A percentile compares a stretch with the other conserved stretches of the same genome.
These are phyloP conservation scores for Tuberolachnus salignus DNA, from an alignment of 2,888 invertebrate genomes.

Conservation along the genomic window DNA sequence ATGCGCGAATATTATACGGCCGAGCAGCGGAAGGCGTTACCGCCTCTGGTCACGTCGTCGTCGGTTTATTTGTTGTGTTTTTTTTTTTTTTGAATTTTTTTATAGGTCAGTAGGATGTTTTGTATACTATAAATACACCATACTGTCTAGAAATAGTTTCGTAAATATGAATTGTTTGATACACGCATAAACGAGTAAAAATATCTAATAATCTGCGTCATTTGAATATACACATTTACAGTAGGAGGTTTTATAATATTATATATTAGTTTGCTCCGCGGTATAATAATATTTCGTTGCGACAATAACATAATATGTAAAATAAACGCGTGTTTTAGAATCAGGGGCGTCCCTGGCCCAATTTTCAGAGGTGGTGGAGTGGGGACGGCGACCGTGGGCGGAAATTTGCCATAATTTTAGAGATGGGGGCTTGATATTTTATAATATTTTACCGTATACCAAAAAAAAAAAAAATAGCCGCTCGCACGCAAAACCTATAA, in stretches of 20 bases:
- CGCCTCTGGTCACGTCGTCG: constrained; percentile 27
- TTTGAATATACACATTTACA: background rate
- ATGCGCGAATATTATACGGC: constrained; percentile 13
- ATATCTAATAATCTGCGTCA: background rate
- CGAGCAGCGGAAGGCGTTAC: constrained; percentile 38
- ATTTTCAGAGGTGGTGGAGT: no score
- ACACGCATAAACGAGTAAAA: background rate
- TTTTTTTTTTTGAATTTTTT: constrained; percentile 23
- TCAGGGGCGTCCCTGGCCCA: no score
- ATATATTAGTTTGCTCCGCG: background rate
- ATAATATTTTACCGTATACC: no score
- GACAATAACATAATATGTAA: no score
- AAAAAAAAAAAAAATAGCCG: no score
- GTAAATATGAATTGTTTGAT: constrained; percentile 16
- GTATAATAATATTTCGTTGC: no score
- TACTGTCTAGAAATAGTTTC: no score
- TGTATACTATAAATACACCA: constrained; percentile 6
- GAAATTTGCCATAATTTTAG: no score
- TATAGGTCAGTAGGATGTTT: constrained; percentile 52
- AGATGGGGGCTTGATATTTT: no score
- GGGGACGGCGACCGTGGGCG: no score
- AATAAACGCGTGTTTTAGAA: no score
- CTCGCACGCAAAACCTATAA: no score
- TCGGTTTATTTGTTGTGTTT: constrained; percentile 12
- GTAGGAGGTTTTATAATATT: background rate